Evolutionary conservation across 2,888 invertebrate genomes (phyloP), one percentile per base, ranked within the genome.

Genomic region (Nymphalis c-album): DNA sequence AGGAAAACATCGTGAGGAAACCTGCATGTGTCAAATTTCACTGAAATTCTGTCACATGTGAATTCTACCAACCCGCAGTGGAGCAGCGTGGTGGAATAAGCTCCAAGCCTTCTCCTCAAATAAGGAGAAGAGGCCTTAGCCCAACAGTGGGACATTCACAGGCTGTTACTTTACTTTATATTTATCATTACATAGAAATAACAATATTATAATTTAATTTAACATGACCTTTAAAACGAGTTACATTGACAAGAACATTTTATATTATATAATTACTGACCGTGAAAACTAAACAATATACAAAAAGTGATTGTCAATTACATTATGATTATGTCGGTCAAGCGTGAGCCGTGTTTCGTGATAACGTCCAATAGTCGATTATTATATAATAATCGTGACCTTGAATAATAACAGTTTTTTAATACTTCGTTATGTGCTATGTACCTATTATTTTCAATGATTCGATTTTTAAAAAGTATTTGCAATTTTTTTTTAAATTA

Each of bases 271-370:
- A 55, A 60, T 18, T 53, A 63, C 17, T 61, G 60, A 61, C 68
- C 68, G 61, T 64, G 68, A 60, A 64, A 64, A 64, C 51, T 64
- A 61, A 58, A 64, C 63, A 68, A 64, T 68, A 48, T 51, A 64
- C 60, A 60, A 48, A 59, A 60, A 68, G 60, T 68, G 62, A 60
- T 60, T 63, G 60, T 68, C n/a, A n/a, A 50, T 50, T 50, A 18
- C 10, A 55, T 55, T 63, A 22, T 26, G 51, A 63, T 53, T 55
- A 48, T 48, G 22, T 40, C 68, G 47, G 47, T 55, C 50, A 45
- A 60, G 55, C 55, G 60, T 53, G 58, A 58, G 46, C 17, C 5
- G 40, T 47, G 53, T 31, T 55, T 57, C 57, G 57, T 57, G 35
- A 40, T 57, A 55, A 18, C 26, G 58, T 50, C n/a, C 55, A 48